Conservation (phyloP, 1,140 invertebrate genomes). For the Bombus vancouverensis region DNA sequence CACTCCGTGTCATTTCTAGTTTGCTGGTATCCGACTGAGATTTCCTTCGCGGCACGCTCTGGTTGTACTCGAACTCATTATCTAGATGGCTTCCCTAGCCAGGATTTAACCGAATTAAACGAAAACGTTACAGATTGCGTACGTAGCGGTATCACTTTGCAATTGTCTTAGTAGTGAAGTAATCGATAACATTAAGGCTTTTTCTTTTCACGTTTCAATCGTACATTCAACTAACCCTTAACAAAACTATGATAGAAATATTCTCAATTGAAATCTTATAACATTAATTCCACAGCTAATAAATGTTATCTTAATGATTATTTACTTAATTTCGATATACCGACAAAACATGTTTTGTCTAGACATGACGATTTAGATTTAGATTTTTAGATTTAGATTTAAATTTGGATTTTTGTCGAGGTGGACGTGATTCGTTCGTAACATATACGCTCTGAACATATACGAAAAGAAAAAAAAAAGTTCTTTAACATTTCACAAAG, state of each 20-base stretch:
- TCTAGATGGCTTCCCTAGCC: constrained; percentile 26
- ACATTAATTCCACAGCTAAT: background rate
- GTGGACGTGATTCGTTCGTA: background rate
- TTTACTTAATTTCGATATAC: too few species aligned
- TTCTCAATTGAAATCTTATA: background rate
- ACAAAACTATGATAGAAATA: background rate
- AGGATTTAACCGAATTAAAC: constrained; percentile 25
- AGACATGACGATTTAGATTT: too few species aligned
- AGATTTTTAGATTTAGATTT: too few species aligned
- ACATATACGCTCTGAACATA: background rate
- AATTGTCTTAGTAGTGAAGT: background rate
- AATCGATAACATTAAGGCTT: constrained; percentile 5
- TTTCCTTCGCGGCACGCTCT: constrained; percentile 10
- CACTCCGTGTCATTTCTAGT: constrained; percentile 12
- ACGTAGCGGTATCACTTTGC: background rate
- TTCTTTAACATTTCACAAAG: background rate
- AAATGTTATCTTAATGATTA: background rate
- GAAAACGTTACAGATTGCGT: constrained; percentile 18
- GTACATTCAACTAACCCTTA: background rate
- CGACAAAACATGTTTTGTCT: background rate
- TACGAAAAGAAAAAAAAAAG: background rate
- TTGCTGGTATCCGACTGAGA: constrained; percentile 1
- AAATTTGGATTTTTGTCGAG: too few species aligned
- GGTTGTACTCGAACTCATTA: constrained; percentile 57
- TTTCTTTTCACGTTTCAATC: background rate